Evolutionary conservation across 2,888 invertebrate genomes (phyloP).

Genomic region (Tenthredo amoena): DNA sequence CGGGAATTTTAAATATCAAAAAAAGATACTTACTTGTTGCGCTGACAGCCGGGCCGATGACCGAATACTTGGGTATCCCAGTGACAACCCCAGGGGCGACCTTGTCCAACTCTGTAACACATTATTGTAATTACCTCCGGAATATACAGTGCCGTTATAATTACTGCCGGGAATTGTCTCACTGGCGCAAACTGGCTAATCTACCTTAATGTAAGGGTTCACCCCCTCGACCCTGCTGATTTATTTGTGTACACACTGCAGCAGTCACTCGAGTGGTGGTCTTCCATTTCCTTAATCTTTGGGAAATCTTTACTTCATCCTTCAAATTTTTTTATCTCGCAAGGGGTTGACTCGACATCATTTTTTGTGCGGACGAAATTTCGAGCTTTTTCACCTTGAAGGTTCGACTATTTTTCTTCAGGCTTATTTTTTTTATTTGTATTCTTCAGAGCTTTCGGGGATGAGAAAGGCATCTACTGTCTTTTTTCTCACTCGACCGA

Average conservation of each 20-base stretch:
- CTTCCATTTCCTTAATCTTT: not conserved
- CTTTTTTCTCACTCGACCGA: not conserved
- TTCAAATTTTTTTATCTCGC: not conserved
- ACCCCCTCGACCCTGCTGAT: conserved; percentile 18
- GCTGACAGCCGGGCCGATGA: conserved; percentile 87
- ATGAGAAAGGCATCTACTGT: not conserved
- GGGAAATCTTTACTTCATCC: not conserved
- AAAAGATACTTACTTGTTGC: conserved; percentile 85
- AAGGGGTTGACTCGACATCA: not conserved
- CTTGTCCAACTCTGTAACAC: conserved; percentile 77
- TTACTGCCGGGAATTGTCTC: conserved; percentile 65
- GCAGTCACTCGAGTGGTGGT: not conserved
- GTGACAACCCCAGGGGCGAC: conserved; percentile 76
- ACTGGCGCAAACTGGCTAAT: conserved; percentile 68
- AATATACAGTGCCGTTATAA: conserved; percentile 75
- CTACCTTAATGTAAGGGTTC: conserved; percentile 72
- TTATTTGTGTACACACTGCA: conserved; percentile 1
- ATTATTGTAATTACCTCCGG: conserved; percentile 77
- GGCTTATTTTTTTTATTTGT: not conserved
- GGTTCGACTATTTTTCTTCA: not conserved
- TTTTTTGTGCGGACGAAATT: not conserved
- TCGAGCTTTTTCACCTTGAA: not conserved
- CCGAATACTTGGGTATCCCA: conserved; percentile 77
- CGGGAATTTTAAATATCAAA: not conserved
- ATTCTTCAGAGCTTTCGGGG: not conserved